phyloP scores from a whole-genome alignment of 2,888 invertebrate species.

The Brenthis daphne region DNA sequence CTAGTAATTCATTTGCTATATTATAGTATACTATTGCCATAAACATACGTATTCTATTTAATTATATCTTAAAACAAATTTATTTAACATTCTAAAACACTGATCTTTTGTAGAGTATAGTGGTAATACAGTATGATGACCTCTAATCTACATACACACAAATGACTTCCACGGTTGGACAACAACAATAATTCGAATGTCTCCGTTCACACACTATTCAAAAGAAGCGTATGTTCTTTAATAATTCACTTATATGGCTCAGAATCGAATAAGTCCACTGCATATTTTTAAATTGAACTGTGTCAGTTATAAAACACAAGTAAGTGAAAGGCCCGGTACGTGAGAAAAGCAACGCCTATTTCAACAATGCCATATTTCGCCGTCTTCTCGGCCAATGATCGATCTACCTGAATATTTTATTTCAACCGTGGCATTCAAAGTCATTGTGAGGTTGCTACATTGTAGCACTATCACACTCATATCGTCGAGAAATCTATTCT shows the following conservation, averaged over 20 bases:
- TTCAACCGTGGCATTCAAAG: slow-evolving; percentile 57
- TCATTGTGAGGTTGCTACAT: slow-evolving; percentile 51
- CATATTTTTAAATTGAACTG: slow-evolving; percentile 39
- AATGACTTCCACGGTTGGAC: slow-evolving; percentile 77
- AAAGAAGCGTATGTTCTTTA: slow-evolving; percentile 26
- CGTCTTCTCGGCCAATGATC: slow-evolving; percentile 73
- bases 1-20: too few relatives aligned
- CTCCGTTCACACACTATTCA: slow-evolving; percentile 37
- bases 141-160: slow-evolving; percentile 78
- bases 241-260: slow-evolving; percentile 46
- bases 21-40: too few relatives aligned
- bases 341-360: slow-evolving; percentile 78
- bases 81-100: neutral
- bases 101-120: slow-evolving; percentile 48
- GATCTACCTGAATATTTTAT: slow-evolving; percentile 77
- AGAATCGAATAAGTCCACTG: slow-evolving; percentile 42
- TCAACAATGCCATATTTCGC: slow-evolving; percentile 78
- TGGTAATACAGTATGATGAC: slow-evolving; percentile 70
- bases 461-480: slow-evolving; percentile 35
- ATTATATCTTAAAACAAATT: neutral
- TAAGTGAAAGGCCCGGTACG: slow-evolving; percentile 78
- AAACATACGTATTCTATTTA: too few relatives aligned
- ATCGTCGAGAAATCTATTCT: slow-evolving; percentile 30
- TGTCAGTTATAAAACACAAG: slow-evolving; percentile 70
- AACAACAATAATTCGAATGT: slow-evolving; percentile 72